A percentile compares a stretch with the other conserved stretches of the same genome.
Conservation (phyloP, 2,797 vertebrate species). For the Corythornis leucogaster region DNA sequence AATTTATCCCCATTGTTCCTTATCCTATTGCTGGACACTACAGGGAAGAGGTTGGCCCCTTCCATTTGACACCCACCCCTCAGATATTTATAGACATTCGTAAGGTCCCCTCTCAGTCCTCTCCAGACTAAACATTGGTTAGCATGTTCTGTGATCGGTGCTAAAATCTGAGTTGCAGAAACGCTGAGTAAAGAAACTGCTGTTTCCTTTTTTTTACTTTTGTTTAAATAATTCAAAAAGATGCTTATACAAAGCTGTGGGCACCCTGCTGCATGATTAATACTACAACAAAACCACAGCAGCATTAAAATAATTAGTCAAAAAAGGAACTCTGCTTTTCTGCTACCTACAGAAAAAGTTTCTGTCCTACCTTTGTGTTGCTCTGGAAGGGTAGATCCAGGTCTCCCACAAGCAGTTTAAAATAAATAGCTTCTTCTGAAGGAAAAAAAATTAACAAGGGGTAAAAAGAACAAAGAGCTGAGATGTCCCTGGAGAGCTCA, state of each 20-base stretch:
- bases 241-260: constrained; percentile 17
- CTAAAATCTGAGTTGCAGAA: constrained; percentile 14
- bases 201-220: constrained; percentile 12
- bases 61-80: too few species aligned
- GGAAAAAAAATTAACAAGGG: background rate
- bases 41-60: too few species aligned
- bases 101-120: too few species aligned
- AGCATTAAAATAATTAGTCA: constrained; percentile 31
- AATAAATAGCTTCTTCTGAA: background rate
- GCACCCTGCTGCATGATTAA: background rate
- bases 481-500: background rate
- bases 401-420: background rate
- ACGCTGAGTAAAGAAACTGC: constrained; percentile 27
- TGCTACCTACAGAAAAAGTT: background rate
- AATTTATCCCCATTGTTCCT: too few species aligned
- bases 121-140: background rate
- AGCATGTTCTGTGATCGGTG: background rate
- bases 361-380: background rate
- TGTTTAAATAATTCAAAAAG: constrained; percentile 26
- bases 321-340: background rate
- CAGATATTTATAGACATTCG: too few species aligned
- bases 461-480: background rate
- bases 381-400: background rate
- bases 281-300: constrained; percentile 20
- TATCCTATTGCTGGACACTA: too few species aligned